Evolutionary conservation across 2,113 vertebrate species (phyloP).

Genomic region (Plestiodon gilberti): DNA sequence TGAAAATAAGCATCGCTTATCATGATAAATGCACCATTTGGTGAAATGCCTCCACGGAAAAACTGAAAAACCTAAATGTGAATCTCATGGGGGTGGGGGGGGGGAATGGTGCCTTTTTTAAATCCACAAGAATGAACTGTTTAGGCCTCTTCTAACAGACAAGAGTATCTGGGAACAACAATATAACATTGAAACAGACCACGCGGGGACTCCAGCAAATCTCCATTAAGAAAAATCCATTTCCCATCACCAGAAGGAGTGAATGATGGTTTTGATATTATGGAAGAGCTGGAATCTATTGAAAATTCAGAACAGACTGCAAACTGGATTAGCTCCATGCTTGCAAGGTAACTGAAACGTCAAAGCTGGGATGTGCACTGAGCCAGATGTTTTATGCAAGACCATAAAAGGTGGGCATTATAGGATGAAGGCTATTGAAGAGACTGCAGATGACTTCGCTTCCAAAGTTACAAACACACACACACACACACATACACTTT

Average conservation of each 20-base stretch:
- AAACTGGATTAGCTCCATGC: conserved; percentile 48
- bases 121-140: background rate
- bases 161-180: background rate
- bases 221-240: conserved; percentile 26
- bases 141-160: background rate
- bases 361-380: conserved; percentile 29
- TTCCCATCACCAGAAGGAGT: background rate
- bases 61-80: background rate
- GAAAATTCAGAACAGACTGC: conserved; percentile 9
- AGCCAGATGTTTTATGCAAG: conserved; percentile 16
- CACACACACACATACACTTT: too few relatives aligned
- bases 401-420: conserved; percentile 23
- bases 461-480: too few relatives aligned
- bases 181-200: background rate
- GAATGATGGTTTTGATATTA: conserved; percentile 29
- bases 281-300: background rate
- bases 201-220: background rate
- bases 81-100: background rate
- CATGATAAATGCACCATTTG: background rate
- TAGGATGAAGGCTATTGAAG: background rate
- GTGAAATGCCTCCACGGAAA: background rate
- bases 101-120: background rate
- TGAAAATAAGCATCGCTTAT: background rate
- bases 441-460: background rate
- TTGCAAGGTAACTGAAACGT: conserved; percentile 41